phyloP scores from a whole-genome alignment of 2,797 vertebrate species.

The Rachycentron canadum region DNA sequence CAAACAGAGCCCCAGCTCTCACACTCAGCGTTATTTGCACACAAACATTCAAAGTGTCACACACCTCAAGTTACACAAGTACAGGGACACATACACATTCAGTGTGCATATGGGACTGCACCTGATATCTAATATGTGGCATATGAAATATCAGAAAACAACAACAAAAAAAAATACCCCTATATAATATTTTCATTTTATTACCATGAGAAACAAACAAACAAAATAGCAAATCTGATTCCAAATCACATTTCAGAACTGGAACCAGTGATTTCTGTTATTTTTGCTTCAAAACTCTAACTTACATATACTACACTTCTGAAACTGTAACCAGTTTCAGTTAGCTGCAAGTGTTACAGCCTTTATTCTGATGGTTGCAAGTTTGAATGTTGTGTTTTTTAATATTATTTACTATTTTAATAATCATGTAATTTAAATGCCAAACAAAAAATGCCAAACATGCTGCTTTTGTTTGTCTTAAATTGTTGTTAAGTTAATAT shows the following conservation, averaged over 20 bases:
- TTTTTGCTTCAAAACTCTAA: neutral
- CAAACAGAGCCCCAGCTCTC: conserved; percentile 67
- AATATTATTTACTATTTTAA: neutral
- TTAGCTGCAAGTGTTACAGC: too few relatives aligned
- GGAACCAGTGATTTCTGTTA: too few relatives aligned
- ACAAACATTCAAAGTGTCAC: conserved; percentile 59
- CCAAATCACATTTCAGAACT: too few relatives aligned
- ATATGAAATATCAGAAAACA: neutral
- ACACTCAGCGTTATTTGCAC: conserved; percentile 50
- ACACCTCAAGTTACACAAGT: conserved; percentile 53
- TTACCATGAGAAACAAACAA: neutral
- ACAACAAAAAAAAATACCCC: neutral
- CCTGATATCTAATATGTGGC: neutral
- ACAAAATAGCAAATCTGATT: neutral
- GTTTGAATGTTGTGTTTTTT: neutral
- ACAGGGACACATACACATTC: conserved; percentile 26
- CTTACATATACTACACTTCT: neutral
- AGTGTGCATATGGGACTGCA: neutral
- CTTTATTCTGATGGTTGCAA: neutral
- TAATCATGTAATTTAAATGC: neutral
- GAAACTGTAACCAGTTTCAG: neutral
- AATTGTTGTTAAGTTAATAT: neutral
- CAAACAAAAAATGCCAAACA: neutral
- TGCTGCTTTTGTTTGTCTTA: neutral
- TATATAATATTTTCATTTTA: neutral